Percentiles rank a stretch among this genome's conserved stretches.
Evolutionary conservation across 2,888 invertebrate species (phyloP).

Genomic region (Parasteatoda lunata): DNA sequence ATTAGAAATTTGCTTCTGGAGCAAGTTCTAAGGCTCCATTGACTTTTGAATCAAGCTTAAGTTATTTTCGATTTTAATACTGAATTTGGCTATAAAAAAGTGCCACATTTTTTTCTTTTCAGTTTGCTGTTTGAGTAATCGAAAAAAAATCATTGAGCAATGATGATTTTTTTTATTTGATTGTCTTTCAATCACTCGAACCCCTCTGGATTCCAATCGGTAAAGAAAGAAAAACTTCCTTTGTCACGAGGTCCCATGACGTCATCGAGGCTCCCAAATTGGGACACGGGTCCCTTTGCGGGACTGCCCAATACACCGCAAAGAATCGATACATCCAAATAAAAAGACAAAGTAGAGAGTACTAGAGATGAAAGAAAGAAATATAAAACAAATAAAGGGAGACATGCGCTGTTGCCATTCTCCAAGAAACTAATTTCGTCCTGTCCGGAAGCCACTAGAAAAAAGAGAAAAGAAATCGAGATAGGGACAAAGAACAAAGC

Average conservation of each 20-base stretch:
- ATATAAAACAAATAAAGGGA: constrained; percentile 15
- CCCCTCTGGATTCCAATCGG: constrained; percentile 15
- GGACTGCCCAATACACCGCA: constrained; percentile 24
- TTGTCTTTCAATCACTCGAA: constrained; percentile 23
- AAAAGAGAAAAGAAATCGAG: constrained; percentile 11
- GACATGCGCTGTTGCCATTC: constrained; percentile 36
- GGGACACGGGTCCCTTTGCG: constrained; percentile 23
- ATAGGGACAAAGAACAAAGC: constrained; percentile 17
- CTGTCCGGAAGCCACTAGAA: constrained; percentile 36
- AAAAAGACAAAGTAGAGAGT: not conserved
- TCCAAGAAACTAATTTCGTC: constrained; percentile 44
- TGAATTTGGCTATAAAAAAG: too few species aligned
- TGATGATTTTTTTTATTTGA: not conserved
- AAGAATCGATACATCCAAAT: constrained; percentile 36
- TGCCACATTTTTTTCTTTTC: too few species aligned
- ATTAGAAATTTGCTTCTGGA: not conserved
- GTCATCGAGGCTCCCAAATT: constrained; percentile 25
- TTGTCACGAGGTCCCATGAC: constrained; percentile 32
- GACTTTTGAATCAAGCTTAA: too few species aligned
- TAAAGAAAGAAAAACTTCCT: constrained; percentile 4
- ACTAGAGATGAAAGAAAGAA: not conserved
- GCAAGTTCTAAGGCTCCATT: too few species aligned
- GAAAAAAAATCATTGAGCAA: not conserved
- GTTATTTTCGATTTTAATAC: too few species aligned
- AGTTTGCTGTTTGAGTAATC: too few species aligned